These are phyloP conservation scores for Rallus limicola DNA, from an alignment of 2,113 vertebrate species.

Conservation along the genomic window DNA sequence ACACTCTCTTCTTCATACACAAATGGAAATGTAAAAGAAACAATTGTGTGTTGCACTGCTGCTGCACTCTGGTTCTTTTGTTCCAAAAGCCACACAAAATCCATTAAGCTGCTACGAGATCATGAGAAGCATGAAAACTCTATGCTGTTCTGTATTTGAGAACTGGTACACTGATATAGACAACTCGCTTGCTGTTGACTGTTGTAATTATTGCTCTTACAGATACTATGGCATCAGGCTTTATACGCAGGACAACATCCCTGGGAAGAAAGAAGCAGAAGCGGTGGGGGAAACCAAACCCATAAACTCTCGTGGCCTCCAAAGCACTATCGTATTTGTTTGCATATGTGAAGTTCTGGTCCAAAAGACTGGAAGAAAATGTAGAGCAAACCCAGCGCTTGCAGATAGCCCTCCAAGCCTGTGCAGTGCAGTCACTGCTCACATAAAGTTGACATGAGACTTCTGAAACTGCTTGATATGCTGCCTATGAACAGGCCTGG, in stretches of 20 bases:
- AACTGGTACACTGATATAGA: neutral
- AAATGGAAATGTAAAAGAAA: neutral
- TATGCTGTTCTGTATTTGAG: neutral
- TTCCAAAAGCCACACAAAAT: neutral
- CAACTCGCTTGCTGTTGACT: neutral
- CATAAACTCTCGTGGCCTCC: neutral
- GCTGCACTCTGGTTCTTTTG: neutral
- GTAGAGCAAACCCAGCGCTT: accelerated
- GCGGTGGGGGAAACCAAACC: neutral
- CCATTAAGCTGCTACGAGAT: neutral
- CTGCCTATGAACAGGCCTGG: neutral
- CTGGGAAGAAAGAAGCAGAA: neutral
- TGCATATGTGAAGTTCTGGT: neutral
- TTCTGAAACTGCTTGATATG: neutral
- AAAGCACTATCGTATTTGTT: neutral
- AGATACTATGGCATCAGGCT: neutral
- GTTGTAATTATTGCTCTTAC: neutral
- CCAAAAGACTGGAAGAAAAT: neutral
- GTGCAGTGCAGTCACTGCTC: accelerated
- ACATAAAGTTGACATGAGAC: accelerated
- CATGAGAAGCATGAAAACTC: neutral
- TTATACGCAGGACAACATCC: neutral
- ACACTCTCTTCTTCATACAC: neutral
- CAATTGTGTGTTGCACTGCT: neutral
- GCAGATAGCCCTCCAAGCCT: neutral